phyloP scores from a whole-genome alignment of 92 coral and sea anemone genomes.

The Heliopora coerulea region DNA sequence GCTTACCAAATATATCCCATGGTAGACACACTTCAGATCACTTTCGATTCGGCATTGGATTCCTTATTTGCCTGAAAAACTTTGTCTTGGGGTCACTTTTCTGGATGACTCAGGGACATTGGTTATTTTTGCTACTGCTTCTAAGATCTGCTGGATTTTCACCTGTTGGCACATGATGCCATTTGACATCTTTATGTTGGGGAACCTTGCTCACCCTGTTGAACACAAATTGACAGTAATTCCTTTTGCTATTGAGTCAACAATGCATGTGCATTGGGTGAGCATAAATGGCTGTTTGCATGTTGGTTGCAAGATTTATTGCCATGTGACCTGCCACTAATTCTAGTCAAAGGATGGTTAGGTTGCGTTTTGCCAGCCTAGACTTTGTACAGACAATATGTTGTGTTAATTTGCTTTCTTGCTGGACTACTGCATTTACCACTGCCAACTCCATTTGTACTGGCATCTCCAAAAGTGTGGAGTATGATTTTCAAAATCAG shows the following conservation, averaged over 20 bases:
- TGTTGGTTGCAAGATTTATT: neutral
- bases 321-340: conserved; percentile 29
- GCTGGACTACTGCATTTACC: neutral
- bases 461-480: too few relatives aligned
- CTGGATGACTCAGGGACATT: too few relatives aligned
- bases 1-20: conserved; percentile 1
- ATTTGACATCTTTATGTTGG: too few relatives aligned
- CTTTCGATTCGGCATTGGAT: neutral
- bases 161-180: too few relatives aligned
- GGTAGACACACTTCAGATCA: neutral
- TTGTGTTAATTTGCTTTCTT: too few relatives aligned
- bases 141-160: too few relatives aligned
- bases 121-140: too few relatives aligned
- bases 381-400: conserved; percentile 11
- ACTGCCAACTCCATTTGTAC: too few relatives aligned
- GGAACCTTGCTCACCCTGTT: conserved; percentile 19
- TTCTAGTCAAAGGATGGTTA: conserved; percentile 15
- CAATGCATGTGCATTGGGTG: neutral
- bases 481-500: conserved; percentile 3
- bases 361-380: conserved; percentile 13
- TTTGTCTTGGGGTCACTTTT: conserved; percentile 2
- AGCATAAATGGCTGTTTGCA: neutral
- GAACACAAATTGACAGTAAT: conserved; percentile 16
- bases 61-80: neutral
- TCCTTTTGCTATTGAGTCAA: neutral